phyloP scores from a whole-genome alignment of 1,140 invertebrate genomes.

The Drosophila dunni region DNA sequence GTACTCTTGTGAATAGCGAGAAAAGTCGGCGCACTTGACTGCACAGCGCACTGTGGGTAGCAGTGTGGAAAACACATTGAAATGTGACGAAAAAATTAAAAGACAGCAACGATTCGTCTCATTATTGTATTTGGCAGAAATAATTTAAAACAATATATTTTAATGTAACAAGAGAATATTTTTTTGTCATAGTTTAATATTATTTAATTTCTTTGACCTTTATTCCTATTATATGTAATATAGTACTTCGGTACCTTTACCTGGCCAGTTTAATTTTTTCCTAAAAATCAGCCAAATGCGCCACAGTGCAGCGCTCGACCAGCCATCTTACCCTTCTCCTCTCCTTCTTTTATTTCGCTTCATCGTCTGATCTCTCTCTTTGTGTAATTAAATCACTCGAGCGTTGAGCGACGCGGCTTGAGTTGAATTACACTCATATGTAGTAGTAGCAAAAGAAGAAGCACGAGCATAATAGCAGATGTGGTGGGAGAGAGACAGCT shows the following conservation, averaged over 20 bases:
- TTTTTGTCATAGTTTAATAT: no score
- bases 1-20: neutral
- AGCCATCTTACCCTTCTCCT: constrained; percentile 2
- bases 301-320: neutral
- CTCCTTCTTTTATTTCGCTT: constrained; percentile 30
- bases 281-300: no score
- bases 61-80: no score
- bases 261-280: no score
- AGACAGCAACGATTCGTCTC: no score
- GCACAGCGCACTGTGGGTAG: constrained; percentile 39
- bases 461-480: constrained; percentile 19
- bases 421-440: constrained; percentile 30
- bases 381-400: constrained; percentile 80
- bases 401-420: constrained; percentile 57
- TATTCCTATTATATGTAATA: no score
- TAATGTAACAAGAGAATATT: no score
- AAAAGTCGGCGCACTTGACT: constrained; percentile 66
- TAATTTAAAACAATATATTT: no score
- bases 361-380: constrained; percentile 39
- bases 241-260: no score
- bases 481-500: constrained; percentile 8
- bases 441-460: constrained; percentile 10
- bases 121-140: no score
- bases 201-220: no score
- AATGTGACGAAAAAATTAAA: no score